Base-by-base conservation (phyloP, 2,888 invertebrate species). In the Pterobdella sp. region DNA sequence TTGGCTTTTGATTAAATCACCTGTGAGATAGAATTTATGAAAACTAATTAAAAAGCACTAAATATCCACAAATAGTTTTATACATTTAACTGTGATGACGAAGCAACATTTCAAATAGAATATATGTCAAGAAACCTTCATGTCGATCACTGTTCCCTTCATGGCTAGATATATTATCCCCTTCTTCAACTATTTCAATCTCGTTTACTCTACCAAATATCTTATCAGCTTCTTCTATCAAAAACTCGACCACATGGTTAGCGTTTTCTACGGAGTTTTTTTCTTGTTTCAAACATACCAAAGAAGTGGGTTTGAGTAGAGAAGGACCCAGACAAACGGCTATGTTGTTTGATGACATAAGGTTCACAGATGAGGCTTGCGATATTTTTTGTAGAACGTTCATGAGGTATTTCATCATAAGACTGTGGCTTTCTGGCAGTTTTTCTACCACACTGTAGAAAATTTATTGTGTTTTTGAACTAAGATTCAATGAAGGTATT, bases 281-380 rank as follows among this genome's bases (percentile, higher is more conserved):
- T 49, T 69, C 69, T 31, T 37, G 37, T 18, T 69, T 49, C 42
- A 49, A 31, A 37, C 34, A 31, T 14, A 37, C 67, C 26, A 67
- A 7, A 49, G 52, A 32, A 31, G n/a, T 42, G n/a, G 69, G 69
- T 4, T 49, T 69, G 69, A 69, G 69, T n/a, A 69, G 42, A 32
- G 69, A 69, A 69, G 69, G 69, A 52, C 69, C 69, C 52, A 69
- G 34, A 31, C 69, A 69, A 31, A 69, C 69, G 4, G 69, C 69
- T 32, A 69, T 31, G 52, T 69, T 69, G 7, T 37, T 37, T 1
- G 69, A 49, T 1, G 69, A 32, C 69, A 69, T 69, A 14, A 49
- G 26, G 69, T 69, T 69, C 29, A 14, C 10, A 22, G 37, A 37
- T 22, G 69, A 42, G 29, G 49, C 34, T 3, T 29, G 14, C 26